Base-by-base conservation (phyloP, 1,140 invertebrate species). In the Sycobia sp. region DNA sequence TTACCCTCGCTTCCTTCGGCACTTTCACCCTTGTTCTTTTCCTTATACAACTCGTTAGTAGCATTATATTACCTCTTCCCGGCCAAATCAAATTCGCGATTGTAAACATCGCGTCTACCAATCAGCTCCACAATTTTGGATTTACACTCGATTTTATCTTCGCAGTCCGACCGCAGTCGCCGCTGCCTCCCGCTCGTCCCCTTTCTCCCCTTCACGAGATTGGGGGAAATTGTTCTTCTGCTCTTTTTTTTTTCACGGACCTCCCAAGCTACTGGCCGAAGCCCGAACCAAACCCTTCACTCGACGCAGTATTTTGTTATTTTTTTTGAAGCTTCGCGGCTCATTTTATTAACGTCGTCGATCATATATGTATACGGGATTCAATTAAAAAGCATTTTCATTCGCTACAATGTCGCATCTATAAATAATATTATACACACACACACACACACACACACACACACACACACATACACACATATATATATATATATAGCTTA, bases 31-130 rank as follows among this genome's bases (percentile, higher is more conserved):
- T 71, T 64, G 36, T 69, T 67, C 65, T 69, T 72, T 68, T 60
- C 68, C 57, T 69, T 64, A 25, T 43, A 43, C 29, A 55, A 71
- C 72, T 78, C 76, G 76, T 79, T 79, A 77, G 74, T 73, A 46
- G 69, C 73, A 76, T 75, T 79, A 80, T 80, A 72, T 73, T 53
- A 65, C 64, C 62, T 50, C 56, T 55, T 46, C 38, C 57, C 56
- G 47, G 54, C 69, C 69, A 73, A 77, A 78, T 78, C 72, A 75
- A 71, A 73, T 74, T 51, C 69, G 60, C 70, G 70, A 79, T 76
- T 77, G 72, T 71, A 70, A 75, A 75, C 70, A 69, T 68, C 72
- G 27, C 49, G 61, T 43, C 23, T 51, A 47, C 46, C 61, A 57
- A 57, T 63, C 61, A 57, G 16, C 36, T 23, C 46, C 39, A 34